Conservation (phyloP, 2,113 vertebrate genomes). For the Oplegnathus fasciatus region DNA sequence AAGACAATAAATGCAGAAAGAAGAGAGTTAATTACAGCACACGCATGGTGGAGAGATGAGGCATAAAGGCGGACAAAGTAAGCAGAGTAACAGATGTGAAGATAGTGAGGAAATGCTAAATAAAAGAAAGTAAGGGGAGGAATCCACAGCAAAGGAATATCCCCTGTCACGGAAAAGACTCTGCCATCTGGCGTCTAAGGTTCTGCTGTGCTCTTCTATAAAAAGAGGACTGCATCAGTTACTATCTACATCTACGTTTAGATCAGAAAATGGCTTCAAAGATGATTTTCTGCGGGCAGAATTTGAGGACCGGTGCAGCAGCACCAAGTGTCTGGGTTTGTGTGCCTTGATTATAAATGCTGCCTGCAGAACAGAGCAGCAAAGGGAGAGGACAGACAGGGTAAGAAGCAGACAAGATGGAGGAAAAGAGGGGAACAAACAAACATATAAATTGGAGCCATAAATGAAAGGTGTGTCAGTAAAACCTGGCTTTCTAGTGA, state of each 20-base stretch:
- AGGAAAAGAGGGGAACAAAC: not conserved
- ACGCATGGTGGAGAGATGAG: not conserved
- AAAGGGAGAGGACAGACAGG: not conserved
- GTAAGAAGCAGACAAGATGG: constrained; percentile 3
- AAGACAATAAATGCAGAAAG: not conserved
- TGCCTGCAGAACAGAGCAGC: not conserved
- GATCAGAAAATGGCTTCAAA: not conserved
- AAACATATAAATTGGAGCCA: not conserved
- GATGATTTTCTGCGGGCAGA: not conserved
- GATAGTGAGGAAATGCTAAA: not conserved
- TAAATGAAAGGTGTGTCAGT: not conserved
- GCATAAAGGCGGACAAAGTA: not conserved
- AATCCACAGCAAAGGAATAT: not conserved
- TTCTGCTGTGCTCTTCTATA: not conserved
- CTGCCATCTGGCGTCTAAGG: not conserved
- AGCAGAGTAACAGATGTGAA: not conserved
- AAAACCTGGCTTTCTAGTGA: constrained; percentile 12
- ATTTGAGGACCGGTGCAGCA: not conserved
- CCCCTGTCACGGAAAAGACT: not conserved
- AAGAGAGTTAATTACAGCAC: not conserved
- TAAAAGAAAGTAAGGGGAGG: not conserved
- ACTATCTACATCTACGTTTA: not conserved
- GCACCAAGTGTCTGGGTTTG: not conserved
- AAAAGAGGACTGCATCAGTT: not conserved
- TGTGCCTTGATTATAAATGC: not conserved